Evolutionary conservation across 2,888 invertebrate genomes (phyloP).

Genomic region (Cremastinae sp.): DNA sequence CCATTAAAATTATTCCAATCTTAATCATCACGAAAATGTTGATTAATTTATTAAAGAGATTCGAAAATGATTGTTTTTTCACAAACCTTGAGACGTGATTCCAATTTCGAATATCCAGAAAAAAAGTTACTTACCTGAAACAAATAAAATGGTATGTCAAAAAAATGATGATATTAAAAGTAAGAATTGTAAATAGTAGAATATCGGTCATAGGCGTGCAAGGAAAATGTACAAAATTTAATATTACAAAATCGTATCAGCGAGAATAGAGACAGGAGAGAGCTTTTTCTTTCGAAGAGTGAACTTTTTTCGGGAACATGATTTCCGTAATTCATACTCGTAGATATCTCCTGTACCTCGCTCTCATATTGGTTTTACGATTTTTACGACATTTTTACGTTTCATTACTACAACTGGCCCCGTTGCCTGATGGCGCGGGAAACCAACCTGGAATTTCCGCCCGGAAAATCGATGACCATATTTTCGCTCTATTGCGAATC

Average conservation of each 20-base stretch:
- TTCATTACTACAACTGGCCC: slow-evolving; percentile 65
- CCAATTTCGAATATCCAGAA: neutral
- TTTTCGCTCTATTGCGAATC: slow-evolving; percentile 14
- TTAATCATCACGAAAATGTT: too few species aligned
- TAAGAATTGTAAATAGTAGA: neutral
- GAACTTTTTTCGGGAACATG: slow-evolving; percentile 11
- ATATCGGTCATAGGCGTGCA: neutral
- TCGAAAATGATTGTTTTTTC: neutral
- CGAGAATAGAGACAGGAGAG: neutral
- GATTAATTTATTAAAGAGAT: too few species aligned
- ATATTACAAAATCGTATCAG: slow-evolving; percentile 36
- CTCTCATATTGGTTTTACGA: slow-evolving; percentile 69
- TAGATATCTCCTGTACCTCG: slow-evolving; percentile 46
- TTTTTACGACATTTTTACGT: slow-evolving; percentile 69
- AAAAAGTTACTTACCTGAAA: slow-evolving; percentile 55
- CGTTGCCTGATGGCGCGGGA: slow-evolving; percentile 59
- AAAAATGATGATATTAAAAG: neutral
- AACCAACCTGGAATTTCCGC: slow-evolving; percentile 45
- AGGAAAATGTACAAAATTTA: slow-evolving; percentile 1
- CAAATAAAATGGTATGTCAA: slow-evolving; percentile 30
- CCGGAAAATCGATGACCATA: slow-evolving; percentile 41
- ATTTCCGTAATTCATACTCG: slow-evolving; percentile 40
- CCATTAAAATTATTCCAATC: too few species aligned
- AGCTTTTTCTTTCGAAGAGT: slow-evolving; percentile 22
- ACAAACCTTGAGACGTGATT: slow-evolving; percentile 14